These are phyloP conservation scores for Drosophila colorata DNA, from an alignment of 2,888 invertebrate genomes.

Conservation along the genomic window DNA sequence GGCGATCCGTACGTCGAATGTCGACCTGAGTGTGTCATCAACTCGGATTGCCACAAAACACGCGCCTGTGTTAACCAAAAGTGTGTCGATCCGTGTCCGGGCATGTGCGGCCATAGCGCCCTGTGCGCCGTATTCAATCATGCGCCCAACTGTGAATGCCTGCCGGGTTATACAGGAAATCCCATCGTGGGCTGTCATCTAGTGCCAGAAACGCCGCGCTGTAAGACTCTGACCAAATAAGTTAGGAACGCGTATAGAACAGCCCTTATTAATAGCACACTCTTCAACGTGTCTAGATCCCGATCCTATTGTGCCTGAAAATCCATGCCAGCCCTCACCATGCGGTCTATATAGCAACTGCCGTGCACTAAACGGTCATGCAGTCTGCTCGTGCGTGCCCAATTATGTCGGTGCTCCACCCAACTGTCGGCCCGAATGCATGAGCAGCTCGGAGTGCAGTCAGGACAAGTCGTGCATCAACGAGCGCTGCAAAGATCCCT, in stretches of 20 bases:
- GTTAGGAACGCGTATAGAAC: slow-evolving; percentile 24
- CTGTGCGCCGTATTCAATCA: slow-evolving; percentile 89
- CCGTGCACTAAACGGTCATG: slow-evolving; percentile 89
- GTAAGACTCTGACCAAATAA: slow-evolving; percentile 78
- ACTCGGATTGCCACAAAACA: slow-evolving; percentile 88
- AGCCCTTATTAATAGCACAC: slow-evolving; percentile 53
- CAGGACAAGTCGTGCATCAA: slow-evolving; percentile 92
- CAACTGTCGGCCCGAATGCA: slow-evolving; percentile 92
- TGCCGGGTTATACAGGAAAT: slow-evolving; percentile 87
- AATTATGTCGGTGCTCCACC: slow-evolving; percentile 93
- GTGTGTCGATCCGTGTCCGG: slow-evolving; percentile 93
- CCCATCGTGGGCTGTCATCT: slow-evolving; percentile 86
- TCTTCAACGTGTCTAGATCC: slow-evolving; percentile 68
- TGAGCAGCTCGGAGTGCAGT: slow-evolving; percentile 93
- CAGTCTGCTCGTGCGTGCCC: slow-evolving; percentile 92
- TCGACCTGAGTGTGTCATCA: slow-evolving; percentile 89
- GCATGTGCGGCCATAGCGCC: slow-evolving; percentile 93
- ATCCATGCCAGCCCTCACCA: slow-evolving; percentile 89
- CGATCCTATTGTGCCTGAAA: slow-evolving; percentile 80
- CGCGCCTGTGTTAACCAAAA: slow-evolving; percentile 90
- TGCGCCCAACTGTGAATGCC: slow-evolving; percentile 88
- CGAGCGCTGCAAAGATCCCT: slow-evolving; percentile 93
- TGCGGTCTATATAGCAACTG: slow-evolving; percentile 94
- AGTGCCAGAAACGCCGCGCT: slow-evolving; percentile 66
- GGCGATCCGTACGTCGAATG: slow-evolving; percentile 89